Base-by-base conservation (phyloP, 1,140 invertebrate species). In the Temnothorax longispinosus region DNA sequence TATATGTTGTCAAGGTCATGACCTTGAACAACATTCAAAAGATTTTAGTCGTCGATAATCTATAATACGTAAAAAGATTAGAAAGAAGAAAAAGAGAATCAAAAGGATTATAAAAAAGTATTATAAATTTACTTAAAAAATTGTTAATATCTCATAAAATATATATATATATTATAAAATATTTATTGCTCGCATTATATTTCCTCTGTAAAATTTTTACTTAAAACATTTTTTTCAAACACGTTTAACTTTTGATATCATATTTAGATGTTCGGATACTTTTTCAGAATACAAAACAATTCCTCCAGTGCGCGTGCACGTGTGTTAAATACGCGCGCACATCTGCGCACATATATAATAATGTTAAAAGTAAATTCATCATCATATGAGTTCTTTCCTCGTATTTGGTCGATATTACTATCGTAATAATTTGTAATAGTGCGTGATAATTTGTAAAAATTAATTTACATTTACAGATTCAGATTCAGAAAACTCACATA, bases 311-410 rank as follows among this genome's bases (percentile, higher is more conserved):
- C 5, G 8, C 8, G 64, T 41, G 1, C 8, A 65, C 32, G 3
- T 88, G 71, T 75, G 62, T 54, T 85, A 81, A 75, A 80, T 86
- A 75, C 44, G n/a, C 35, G 35, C n/a, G 11, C 15, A 72, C 15
- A 72, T 21, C 52, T 52, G 2, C 6, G 18, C n/a, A 76, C 13
- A 62, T 38, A 5, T 27, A 27, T 27, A 27, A 27, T 84, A 81
- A 91, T 64, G 35, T 64, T 81, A 65, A 47, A 80, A 76, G 21
- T 47, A 60, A 27, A n/a, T 74, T 41, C 3, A 62, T 41, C 3
- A 62, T 82, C 65, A 13, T 62, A 85, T 52, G 82, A 89, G 60
- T 75, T 65, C 85, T 6, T 50, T 50, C 21, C 13, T 58, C 13
- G 38, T 52, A 62, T 76, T 13, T 54, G 32, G 32, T 18, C 0